These are phyloP conservation scores for Parus major DNA, from an alignment of 2,113 vertebrate species.

Conservation along the genomic window DNA sequence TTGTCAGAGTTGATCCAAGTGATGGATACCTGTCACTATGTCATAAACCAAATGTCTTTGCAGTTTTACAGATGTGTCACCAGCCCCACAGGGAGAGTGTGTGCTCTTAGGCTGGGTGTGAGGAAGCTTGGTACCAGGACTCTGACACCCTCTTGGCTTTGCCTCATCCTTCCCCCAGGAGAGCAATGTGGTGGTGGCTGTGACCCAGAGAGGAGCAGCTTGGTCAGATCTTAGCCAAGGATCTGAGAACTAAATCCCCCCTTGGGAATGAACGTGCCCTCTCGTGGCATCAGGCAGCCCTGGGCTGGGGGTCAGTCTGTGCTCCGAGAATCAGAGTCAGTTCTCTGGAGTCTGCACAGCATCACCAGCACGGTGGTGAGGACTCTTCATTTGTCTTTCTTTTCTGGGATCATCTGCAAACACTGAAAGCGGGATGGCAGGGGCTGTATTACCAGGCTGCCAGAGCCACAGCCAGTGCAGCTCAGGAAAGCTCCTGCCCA, in stretches of 20 bases:
- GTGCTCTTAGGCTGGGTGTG: not conserved
- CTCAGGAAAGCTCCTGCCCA: not conserved
- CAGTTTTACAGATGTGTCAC: not conserved
- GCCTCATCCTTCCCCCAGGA: not conserved
- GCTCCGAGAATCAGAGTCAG: not conserved
- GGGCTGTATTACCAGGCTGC: not conserved
- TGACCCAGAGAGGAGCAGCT: not conserved
- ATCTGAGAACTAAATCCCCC: not conserved
- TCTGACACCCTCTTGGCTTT: not conserved
- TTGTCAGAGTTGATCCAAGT: constrained; percentile 9
- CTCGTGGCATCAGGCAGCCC: not conserved
- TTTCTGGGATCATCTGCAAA: not conserved
- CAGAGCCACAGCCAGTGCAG: not conserved
- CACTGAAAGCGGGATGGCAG: not conserved
- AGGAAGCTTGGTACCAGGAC: not conserved
- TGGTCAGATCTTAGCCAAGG: not conserved
- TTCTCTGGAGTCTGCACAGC: not conserved
- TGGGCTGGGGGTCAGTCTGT: not conserved
- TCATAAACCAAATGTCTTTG: not conserved
- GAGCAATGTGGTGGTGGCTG: not conserved
- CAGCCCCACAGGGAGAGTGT: not conserved
- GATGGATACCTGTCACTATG: not conserved
- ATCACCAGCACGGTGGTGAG: not conserved
- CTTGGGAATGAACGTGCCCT: accelerated
- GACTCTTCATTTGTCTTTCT: not conserved